phyloP scores from a whole-genome alignment of 2,888 invertebrate species.

The Camptogramma bilineatum region DNA sequence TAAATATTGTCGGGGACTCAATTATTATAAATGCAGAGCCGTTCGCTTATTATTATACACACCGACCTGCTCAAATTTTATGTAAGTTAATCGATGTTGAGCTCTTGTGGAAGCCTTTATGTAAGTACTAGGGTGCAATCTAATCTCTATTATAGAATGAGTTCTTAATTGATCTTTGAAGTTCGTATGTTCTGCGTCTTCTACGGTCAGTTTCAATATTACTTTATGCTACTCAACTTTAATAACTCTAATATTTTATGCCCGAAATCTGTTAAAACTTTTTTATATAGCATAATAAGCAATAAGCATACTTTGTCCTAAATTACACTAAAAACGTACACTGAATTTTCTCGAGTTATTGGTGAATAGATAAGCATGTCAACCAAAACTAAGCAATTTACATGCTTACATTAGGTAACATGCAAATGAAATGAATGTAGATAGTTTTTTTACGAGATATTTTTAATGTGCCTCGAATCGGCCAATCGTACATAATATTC shows the following conservation, averaged over 20 bases:
- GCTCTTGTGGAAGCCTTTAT: conserved; percentile 15
- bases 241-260: too few species aligned
- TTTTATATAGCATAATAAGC: too few species aligned
- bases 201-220: too few species aligned
- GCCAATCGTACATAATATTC: conserved; percentile 39
- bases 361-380: not conserved
- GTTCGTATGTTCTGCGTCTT: conserved; percentile 3
- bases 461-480: conserved; percentile 25
- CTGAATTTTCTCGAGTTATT: not conserved
- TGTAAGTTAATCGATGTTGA: conserved; percentile 31
- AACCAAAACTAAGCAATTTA: not conserved
- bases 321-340: not conserved
- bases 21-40: conserved; percentile 24
- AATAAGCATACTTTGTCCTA: too few species aligned
- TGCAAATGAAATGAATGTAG: conserved; percentile 7
- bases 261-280: too few species aligned
- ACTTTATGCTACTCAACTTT: too few species aligned
- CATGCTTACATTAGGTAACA: conserved; percentile 3
- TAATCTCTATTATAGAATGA: not conserved
- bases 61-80: conserved; percentile 30
- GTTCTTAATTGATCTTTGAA: not conserved
- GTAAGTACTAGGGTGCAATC: too few species aligned
- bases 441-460: conserved; percentile 30
- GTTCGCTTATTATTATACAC: conserved; percentile 25
- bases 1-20: conserved; percentile 19